Conservation (phyloP, 2,113 vertebrate genomes). For the human (Homo sapiens) region DNA sequence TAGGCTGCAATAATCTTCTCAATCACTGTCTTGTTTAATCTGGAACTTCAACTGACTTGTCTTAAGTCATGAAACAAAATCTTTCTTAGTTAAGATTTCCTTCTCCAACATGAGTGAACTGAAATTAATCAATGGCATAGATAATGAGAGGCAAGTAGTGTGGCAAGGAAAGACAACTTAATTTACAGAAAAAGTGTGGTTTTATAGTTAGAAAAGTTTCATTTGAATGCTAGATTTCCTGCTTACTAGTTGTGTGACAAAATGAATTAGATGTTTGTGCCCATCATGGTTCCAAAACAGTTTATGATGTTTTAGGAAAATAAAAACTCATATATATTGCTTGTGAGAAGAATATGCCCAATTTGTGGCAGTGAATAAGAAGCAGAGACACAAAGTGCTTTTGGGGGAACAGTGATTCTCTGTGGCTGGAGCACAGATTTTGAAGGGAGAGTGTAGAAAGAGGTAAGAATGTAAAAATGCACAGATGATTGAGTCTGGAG, state of each 20-base stretch:
- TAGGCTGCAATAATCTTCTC: background rate
- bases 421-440: background rate
- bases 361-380: background rate
- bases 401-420: background rate
- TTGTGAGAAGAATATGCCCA: background rate
- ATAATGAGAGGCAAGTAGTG: background rate
- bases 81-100: background rate
- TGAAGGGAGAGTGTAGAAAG: background rate
- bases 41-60: background rate
- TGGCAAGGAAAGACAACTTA: background rate
- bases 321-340: background rate
- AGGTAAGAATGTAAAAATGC: background rate
- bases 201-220: background rate
- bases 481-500: background rate
- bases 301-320: background rate
- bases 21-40: background rate
- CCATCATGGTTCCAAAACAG: background rate
- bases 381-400: fast-evolving
- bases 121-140: background rate
- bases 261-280: background rate
- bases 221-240: background rate
- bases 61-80: background rate
- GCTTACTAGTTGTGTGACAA: background rate
- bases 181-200: background rate
- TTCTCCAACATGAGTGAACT: background rate